Percentiles rank a stretch among this genome's conserved stretches.
Evolutionary conservation across 2,797 vertebrate species (phyloP).

Genomic region (Bucorvus abyssinicus): DNA sequence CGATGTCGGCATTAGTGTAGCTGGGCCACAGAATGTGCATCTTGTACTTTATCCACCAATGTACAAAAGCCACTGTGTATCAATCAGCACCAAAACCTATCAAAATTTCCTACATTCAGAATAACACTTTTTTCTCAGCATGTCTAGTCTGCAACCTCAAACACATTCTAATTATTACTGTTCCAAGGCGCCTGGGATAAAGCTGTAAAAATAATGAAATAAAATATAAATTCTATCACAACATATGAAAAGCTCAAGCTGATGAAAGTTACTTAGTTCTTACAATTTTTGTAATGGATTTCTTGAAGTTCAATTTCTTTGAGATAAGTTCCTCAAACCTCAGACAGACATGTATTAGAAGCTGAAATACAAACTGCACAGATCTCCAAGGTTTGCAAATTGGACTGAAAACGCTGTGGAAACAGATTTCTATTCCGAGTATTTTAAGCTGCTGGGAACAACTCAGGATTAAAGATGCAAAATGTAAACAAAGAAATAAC

Average conservation of each 20-base stretch:
- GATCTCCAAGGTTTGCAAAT: neutral
- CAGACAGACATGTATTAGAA: neutral
- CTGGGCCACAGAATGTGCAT: neutral
- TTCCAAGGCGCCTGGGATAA: neutral
- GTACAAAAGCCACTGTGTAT: neutral
- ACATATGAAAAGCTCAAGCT: neutral
- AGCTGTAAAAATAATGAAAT: neutral
- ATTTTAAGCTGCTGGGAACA: neutral
- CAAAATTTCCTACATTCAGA: neutral
- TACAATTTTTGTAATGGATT: neutral
- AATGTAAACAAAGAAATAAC: neutral
- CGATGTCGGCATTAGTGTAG: neutral
- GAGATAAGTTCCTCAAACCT: neutral
- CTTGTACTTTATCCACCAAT: neutral
- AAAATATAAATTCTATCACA: neutral
- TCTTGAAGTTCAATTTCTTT: neutral
- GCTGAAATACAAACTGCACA: neutral
- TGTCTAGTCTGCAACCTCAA: neutral
- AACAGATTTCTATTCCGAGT: neutral
- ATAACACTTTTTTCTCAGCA: neutral
- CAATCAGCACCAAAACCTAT: neutral
- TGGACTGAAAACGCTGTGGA: neutral
- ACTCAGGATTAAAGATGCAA: neutral
- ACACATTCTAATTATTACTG: neutral
- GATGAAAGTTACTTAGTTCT: neutral